Conservation (phyloP, 2,888 invertebrate species). For the Drosophila paranaensis region DNA sequence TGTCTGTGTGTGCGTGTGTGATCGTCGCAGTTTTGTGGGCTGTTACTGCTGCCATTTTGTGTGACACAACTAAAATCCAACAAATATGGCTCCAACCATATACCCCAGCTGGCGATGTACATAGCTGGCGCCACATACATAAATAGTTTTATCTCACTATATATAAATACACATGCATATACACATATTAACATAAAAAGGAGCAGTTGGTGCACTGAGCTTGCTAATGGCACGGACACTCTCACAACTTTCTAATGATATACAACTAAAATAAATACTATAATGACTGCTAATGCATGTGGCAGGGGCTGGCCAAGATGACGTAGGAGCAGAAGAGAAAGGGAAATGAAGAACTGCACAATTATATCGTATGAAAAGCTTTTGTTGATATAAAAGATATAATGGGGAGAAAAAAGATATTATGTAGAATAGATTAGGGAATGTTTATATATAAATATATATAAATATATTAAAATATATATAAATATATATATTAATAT, state of each 20-base stretch:
- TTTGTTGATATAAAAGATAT: too few relatives aligned
- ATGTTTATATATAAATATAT: too few relatives aligned
- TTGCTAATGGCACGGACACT: constrained; percentile 25
- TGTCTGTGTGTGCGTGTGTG: constrained; percentile 38
- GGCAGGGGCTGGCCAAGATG: background rate
- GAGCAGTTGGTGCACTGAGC: constrained; percentile 20
- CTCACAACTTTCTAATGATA: constrained; percentile 24
- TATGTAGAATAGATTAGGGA: too few relatives aligned
- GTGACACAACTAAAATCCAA: constrained; percentile 67
- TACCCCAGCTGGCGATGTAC: constrained; percentile 28
- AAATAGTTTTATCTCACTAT: constrained; percentile 5
- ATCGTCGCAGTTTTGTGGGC: constrained; percentile 73
- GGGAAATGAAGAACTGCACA: background rate
- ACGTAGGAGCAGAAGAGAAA: background rate
- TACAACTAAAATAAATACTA: constrained; percentile 30
- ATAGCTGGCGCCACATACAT: constrained; percentile 5
- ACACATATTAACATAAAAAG: constrained; percentile 17
- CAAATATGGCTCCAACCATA: constrained; percentile 45
- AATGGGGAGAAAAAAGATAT: too few relatives aligned
- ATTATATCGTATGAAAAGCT: too few relatives aligned
- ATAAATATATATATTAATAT: too few relatives aligned
- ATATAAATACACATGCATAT: background rate
- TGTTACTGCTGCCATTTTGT: constrained; percentile 77
- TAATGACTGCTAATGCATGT: constrained; percentile 53
- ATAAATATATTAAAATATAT: too few relatives aligned